A percentile compares a stretch with the other conserved stretches of the same genome.
phyloP scores from a whole-genome alignment of 2,797 vertebrate species.

The Sebastes trivittatus region DNA sequence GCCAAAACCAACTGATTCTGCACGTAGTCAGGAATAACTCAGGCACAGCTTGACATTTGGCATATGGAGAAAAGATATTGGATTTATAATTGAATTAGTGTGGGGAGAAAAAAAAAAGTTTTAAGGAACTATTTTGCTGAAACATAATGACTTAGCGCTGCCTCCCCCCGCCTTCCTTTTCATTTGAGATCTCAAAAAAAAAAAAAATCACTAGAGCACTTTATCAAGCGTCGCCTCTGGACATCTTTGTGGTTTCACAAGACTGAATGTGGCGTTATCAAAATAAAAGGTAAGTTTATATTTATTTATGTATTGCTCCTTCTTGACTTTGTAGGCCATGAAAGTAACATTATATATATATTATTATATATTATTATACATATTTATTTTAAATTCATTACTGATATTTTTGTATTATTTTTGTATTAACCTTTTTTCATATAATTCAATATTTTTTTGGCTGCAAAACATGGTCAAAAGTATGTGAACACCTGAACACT shows the following conservation, averaged over 20 bases:
- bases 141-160: slow-evolving; percentile 51
- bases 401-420: neutral
- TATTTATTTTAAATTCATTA: neutral
- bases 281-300: neutral
- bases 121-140: slow-evolving; percentile 55
- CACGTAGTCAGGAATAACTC: slow-evolving; percentile 71
- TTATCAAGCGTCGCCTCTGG: slow-evolving; percentile 20
- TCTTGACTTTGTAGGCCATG: neutral
- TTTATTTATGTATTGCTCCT: neutral
- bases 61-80: slow-evolving; percentile 78
- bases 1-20: slow-evolving; percentile 76
- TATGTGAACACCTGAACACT: no score
- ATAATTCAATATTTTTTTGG: neutral
- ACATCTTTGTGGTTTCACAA: slow-evolving; percentile 19
- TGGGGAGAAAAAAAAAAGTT: slow-evolving; percentile 55
- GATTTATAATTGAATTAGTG: slow-evolving; percentile 81
- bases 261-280: slow-evolving; percentile 11
- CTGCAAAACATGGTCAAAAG: neutral
- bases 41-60: slow-evolving; percentile 79
- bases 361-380: neutral
- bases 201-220: neutral
- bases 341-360: neutral
- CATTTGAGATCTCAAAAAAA: slow-evolving; percentile 3
- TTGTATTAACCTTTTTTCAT: neutral
- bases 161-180: neutral